These are phyloP conservation scores for Pantala flavescens DNA, from an alignment of 1,140 invertebrate genomes.

Conservation along the genomic window DNA sequence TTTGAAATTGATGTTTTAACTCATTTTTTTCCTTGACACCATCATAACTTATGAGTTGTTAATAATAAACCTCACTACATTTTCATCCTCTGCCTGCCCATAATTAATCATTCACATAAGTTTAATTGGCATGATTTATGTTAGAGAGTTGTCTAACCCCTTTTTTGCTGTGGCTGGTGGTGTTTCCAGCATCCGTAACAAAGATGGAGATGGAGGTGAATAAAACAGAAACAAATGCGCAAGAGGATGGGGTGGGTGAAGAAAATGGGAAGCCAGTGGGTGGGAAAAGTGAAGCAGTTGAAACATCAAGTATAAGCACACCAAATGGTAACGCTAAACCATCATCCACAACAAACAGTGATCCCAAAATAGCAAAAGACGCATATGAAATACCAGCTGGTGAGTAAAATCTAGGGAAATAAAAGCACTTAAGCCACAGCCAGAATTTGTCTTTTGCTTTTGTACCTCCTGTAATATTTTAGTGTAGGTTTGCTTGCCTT, in stretches of 20 bases:
- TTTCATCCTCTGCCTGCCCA: too few species aligned
- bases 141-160: background rate
- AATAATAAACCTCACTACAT: too few species aligned
- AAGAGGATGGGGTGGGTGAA: background rate
- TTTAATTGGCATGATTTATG: background rate
- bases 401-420: conserved; percentile 40
- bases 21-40: too few species aligned
- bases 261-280: background rate
- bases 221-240: background rate
- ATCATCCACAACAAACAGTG: background rate
- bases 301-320: background rate
- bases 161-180: background rate
- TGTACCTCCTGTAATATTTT: background rate
- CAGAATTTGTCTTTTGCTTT: background rate
- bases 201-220: background rate
- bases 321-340: conserved; percentile 4
- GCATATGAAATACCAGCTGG: conserved; percentile 72
- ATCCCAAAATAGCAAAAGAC: conserved; percentile 36
- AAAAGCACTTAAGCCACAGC: background rate
- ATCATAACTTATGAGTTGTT: too few species aligned
- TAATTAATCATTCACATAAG: too few species aligned
- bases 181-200: background rate
- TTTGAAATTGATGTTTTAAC: too few species aligned
- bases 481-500: too few species aligned
- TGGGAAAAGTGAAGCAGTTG: background rate